Evolutionary conservation across 2,797 vertebrate species (phyloP), one percentile per base, ranked within the genome.

Genomic region (Ficedula albicollis): DNA sequence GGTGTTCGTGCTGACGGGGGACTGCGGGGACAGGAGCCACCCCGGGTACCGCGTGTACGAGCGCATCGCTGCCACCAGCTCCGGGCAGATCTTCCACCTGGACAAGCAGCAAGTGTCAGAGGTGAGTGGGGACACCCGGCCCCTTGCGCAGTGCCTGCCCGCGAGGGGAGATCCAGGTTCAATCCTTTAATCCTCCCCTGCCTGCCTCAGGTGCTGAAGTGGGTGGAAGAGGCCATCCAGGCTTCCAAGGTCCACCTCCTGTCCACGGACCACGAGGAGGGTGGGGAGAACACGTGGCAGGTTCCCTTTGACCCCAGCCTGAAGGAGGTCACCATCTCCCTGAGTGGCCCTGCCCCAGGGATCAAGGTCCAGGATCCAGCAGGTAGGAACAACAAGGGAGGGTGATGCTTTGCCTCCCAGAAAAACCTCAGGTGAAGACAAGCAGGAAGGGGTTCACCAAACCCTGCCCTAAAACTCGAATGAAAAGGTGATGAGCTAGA

Each of bases 51-150:
- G 98, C 34, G 99, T 97, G 3, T 99, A 99, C 0, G 99, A 99
- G 97, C 99, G 99, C 97, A 99, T 99, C 0, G 99, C 99, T 0
- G 98, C 99, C 91, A 98, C 98, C 87, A 99, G 99, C 94, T 99
- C 99, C 0, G 99, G 99, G 67, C 99, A 99, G 93, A 99, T 99
- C 94, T 99, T 99, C 97, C 99, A 99, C 97, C 96, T 99, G 98
- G 99, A 99, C 98, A 99, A 99, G 97, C 99, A 99, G 97, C 99
- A 99, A 95, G 99, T 99, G 97, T 98, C 99, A 2, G 99, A 99
- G 99, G 99, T 99, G 95, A 98, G 98, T 34, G 3, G 26, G 41
- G 48, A 36, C 4, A 38, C 32, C 48, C 32, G 55, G 48, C 9
- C 29, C 56, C 46, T 70, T 0, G 1, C 23, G 51, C 70, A 58